Evolutionary conservation across 2,888 invertebrate genomes (phyloP).

Genomic region (Eupithecia insigniata): DNA sequence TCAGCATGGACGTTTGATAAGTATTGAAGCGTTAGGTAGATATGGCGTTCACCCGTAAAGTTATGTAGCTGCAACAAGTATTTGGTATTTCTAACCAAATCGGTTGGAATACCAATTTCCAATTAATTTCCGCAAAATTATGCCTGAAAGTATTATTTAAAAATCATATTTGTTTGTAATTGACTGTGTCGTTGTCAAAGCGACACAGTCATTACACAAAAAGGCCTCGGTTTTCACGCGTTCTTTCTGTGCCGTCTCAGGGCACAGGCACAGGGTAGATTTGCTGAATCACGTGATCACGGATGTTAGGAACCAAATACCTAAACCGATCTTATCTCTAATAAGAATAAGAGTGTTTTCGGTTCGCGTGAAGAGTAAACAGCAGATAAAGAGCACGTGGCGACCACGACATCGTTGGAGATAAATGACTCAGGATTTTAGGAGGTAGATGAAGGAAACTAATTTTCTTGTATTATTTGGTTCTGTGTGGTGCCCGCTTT

Average conservation of each 20-base stretch:
- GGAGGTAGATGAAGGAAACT: not conserved
- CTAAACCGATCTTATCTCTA: not conserved
- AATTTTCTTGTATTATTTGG: not conserved
- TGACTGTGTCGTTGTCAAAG: too few species aligned
- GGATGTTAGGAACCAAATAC: not conserved
- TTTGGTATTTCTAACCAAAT: too few species aligned
- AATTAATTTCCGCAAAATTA: too few species aligned
- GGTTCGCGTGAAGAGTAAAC: conserved; percentile 9
- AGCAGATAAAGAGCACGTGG: conserved; percentile 13
- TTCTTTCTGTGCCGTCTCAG: not conserved
- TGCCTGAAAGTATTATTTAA: too few species aligned
- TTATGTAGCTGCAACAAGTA: too few species aligned
- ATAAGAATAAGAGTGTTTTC: conserved; percentile 8
- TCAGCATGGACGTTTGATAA: too few species aligned
- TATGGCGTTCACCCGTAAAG: too few species aligned
- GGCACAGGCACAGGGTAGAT: not conserved
- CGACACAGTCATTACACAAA: too few species aligned
- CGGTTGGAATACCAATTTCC: too few species aligned
- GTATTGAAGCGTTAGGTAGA: too few species aligned
- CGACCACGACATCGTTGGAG: conserved; percentile 14
- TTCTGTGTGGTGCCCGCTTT: too few species aligned
- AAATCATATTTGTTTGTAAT: too few species aligned
- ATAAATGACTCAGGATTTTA: not conserved
- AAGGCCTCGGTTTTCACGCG: conserved; percentile 1
- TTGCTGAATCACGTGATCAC: not conserved